Base-by-base conservation (phyloP, 2,888 invertebrate species). In the Mythimna ferrago region DNA sequence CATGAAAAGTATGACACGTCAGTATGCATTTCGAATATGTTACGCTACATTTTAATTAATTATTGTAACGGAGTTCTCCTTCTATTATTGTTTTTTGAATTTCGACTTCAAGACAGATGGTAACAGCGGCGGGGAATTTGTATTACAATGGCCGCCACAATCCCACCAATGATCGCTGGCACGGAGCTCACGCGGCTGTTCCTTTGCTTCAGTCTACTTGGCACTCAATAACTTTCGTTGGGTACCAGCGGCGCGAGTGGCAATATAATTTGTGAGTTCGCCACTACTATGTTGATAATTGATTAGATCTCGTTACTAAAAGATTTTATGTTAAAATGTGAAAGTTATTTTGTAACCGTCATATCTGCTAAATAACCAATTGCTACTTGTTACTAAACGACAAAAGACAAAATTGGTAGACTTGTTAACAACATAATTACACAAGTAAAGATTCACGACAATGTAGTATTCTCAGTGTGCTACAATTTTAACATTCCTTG, bases 221-320 rank as follows among this genome's bases (percentile, higher is more conserved):
- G 95, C 95, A 96, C 94, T 90, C 93, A 91, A 94, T 93, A 93
- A 94, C 92, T 94, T 92, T 92, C 89, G 78, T 87, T 86, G 71
- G 85, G 82, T 87, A 85, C 87, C 83, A 88, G 84, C 87, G 86
- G 88, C 88, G 86, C 89, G 85, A 92, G 90, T 91, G 91, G 89
- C 89, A 90, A 87, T 91, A 92, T 94, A 92, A 93, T 94, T 93
- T 93, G 93, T 93, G 88, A 81, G 76, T 83, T 85, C 73, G 79
- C 72, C 78, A 82, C 82, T 81, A 88, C 88, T 88, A 86, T 89
- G 89, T 88, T 87, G 72, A 66, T 79, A 77, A 85, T 82, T 84
- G 73, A 82, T 82, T 80, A 73, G 69, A 70, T 82, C 80, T 84
- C 67, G 71, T 74, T 66, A 57, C 56, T 78, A 57, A 73, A 74